phyloP scores from a whole-genome alignment of 2,888 invertebrate species.

The Scelioninae gen. 2 region DNA sequence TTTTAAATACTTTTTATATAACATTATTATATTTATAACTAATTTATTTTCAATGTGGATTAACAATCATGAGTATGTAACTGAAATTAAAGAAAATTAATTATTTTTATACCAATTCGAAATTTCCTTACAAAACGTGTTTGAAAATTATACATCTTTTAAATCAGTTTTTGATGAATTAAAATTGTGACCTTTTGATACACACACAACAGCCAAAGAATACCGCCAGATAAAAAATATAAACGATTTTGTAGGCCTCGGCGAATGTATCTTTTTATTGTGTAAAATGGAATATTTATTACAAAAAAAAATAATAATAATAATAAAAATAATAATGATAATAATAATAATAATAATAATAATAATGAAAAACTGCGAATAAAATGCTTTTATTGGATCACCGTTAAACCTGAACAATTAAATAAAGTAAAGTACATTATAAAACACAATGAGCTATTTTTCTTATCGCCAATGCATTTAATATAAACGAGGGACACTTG shows the following conservation, averaged over 20 bases:
- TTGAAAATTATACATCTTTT: not conserved
- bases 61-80: not conserved
- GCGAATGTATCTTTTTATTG: constrained; percentile 52
- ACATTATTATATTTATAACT: not conserved
- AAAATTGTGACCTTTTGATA: constrained; percentile 16
- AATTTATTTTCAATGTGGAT: not conserved
- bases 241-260: constrained; percentile 48
- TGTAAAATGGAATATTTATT: constrained; percentile 55
- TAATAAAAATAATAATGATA: too few relatives aligned
- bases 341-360: too few relatives aligned
- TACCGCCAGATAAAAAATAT: constrained; percentile 38
- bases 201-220: constrained; percentile 5
- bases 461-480: constrained; percentile 50
- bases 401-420: constrained; percentile 48
- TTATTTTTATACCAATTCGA: not conserved
- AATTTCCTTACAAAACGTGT: not conserved
- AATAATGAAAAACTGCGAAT: constrained; percentile 43
- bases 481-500: constrained; percentile 45
- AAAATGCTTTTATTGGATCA: constrained; percentile 49
- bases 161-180: constrained; percentile 8
- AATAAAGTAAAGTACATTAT: constrained; percentile 51
- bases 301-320: too few relatives aligned
- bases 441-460: constrained; percentile 48
- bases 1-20: not conserved
- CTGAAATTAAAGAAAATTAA: too few relatives aligned